phyloP scores from a whole-genome alignment of 92 coral and sea anemone species.

The Umimayanthus chanpuru region DNA sequence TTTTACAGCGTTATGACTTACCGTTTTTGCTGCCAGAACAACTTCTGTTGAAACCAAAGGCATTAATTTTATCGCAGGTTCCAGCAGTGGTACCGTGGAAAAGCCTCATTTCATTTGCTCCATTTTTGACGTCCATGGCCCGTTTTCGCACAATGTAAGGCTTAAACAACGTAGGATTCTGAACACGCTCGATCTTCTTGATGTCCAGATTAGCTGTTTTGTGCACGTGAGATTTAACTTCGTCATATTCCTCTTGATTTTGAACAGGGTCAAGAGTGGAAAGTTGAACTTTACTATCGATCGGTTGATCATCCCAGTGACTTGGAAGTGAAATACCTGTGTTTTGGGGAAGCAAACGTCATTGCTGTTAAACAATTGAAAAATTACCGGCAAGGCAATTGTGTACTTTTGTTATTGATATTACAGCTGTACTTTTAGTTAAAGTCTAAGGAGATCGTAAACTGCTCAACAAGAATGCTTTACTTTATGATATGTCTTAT shows the following conservation, averaged over 20 bases:
- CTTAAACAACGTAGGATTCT: conserved; percentile 41
- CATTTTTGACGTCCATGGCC: conserved; percentile 28
- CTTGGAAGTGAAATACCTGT: conserved; percentile 26
- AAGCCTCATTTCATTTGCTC: conserved; percentile 32
- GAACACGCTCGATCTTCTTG: conserved; percentile 45
- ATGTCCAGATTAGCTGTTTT: conserved; percentile 22
- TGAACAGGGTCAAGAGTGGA: background rate
- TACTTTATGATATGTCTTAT: too few relatives aligned
- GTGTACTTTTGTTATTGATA: too few relatives aligned
- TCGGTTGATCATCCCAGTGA: conserved; percentile 38
- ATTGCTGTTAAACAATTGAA: background rate
- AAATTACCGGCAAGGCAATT: too few relatives aligned
- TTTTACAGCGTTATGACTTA: too few relatives aligned
- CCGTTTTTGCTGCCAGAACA: conserved; percentile 54
- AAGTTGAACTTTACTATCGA: conserved; percentile 27
- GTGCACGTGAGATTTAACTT: background rate
- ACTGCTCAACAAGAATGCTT: too few relatives aligned
- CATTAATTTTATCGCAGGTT: conserved; percentile 27
- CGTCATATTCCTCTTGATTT: conserved; percentile 23
- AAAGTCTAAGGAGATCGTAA: too few relatives aligned
- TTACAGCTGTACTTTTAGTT: too few relatives aligned
- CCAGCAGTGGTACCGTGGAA: conserved; percentile 48
- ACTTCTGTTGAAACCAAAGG: conserved; percentile 47
- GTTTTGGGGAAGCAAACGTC: background rate
- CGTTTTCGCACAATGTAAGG: conserved; percentile 12